phyloP scores from a whole-genome alignment of 1,140 invertebrate genomes.

The Pygmarrhopalites habei region DNA sequence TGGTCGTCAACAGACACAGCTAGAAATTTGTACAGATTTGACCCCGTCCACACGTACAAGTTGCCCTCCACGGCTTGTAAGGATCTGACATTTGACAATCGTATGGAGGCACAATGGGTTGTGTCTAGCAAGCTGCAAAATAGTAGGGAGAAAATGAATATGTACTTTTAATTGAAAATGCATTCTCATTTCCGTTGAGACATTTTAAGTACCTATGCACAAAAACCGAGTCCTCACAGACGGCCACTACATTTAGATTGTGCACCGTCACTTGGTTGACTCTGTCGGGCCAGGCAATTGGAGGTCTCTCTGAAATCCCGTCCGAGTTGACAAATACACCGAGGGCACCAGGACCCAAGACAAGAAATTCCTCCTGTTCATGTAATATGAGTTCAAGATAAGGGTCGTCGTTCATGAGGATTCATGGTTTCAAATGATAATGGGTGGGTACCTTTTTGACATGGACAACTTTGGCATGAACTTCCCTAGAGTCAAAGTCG shows the following conservation, averaged over 20 bases:
- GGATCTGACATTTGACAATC: slow-evolving; percentile 29
- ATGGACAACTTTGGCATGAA: slow-evolving; percentile 27
- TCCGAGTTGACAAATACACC: slow-evolving; percentile 53
- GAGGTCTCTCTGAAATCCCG: slow-evolving; percentile 51
- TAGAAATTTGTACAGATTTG: slow-evolving; percentile 30
- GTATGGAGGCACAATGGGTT: slow-evolving; percentile 15
- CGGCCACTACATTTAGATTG: slow-evolving; percentile 31
- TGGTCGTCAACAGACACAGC: slow-evolving; percentile 34
- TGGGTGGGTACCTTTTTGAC: slow-evolving; percentile 27
- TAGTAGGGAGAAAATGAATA: too few species aligned
- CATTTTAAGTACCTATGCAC: slow-evolving; percentile 31
- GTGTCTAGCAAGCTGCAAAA: slow-evolving; percentile 16
- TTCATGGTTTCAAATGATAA: too few species aligned
- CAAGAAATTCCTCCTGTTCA: slow-evolving; percentile 41
- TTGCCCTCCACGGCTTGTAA: slow-evolving; percentile 34
- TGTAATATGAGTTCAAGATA: background rate
- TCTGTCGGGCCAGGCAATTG: slow-evolving; percentile 50
- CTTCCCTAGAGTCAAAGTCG: slow-evolving; percentile 33
- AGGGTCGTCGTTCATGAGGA: too few species aligned
- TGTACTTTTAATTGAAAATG: too few species aligned
- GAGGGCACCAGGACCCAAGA: slow-evolving; percentile 48
- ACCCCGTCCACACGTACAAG: slow-evolving; percentile 29
- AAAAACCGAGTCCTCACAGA: slow-evolving; percentile 26
- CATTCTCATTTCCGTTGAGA: too few species aligned
- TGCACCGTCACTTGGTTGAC: slow-evolving; percentile 31